Conservation (phyloP, 2,113 vertebrate species). For the Leptobrachium ailaonicum region DNA sequence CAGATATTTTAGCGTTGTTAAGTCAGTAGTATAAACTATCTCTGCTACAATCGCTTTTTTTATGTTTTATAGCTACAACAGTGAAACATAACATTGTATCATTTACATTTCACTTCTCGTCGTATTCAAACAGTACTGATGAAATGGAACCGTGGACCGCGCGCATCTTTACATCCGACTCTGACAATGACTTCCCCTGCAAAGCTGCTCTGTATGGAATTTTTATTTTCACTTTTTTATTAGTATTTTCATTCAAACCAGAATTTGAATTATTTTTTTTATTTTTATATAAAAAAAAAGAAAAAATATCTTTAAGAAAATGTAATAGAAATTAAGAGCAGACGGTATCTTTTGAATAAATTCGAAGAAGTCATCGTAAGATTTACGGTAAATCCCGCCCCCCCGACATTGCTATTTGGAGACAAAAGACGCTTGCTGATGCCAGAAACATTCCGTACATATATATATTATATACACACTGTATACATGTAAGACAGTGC, state of each 20-base stretch:
- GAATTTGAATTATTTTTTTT: slow-evolving; percentile 5
- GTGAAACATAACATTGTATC: slow-evolving; percentile 83
- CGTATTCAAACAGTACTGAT: slow-evolving; percentile 78
- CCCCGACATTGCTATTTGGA: slow-evolving; percentile 58
- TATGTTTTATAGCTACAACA: slow-evolving; percentile 77
- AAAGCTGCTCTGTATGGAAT: slow-evolving; percentile 56
- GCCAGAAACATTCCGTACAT: slow-evolving; percentile 58
- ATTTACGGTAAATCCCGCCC: slow-evolving; percentile 62
- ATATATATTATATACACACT: background rate
- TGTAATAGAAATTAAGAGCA: slow-evolving; percentile 11
- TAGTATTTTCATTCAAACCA: background rate
- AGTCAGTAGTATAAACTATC: slow-evolving; percentile 90
- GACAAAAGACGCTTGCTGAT: slow-evolving; percentile 62
- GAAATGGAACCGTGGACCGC: slow-evolving; percentile 72
- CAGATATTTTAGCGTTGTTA: slow-evolving; percentile 81
- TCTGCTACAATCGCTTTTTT: slow-evolving; percentile 79
- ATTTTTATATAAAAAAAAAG: background rate
- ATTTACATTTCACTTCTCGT: slow-evolving; percentile 85
- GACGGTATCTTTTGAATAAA: slow-evolving; percentile 1
- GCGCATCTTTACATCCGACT: slow-evolving; percentile 63
- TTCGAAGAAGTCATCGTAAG: slow-evolving; percentile 30
- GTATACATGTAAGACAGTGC: slow-evolving; percentile 57
- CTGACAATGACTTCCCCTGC: slow-evolving; percentile 67
- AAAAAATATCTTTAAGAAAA: no score
- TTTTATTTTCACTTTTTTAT: no score